Evolutionary conservation across 2,113 vertebrate species (phyloP).

Genomic region (Ammodytes marinus): DNA sequence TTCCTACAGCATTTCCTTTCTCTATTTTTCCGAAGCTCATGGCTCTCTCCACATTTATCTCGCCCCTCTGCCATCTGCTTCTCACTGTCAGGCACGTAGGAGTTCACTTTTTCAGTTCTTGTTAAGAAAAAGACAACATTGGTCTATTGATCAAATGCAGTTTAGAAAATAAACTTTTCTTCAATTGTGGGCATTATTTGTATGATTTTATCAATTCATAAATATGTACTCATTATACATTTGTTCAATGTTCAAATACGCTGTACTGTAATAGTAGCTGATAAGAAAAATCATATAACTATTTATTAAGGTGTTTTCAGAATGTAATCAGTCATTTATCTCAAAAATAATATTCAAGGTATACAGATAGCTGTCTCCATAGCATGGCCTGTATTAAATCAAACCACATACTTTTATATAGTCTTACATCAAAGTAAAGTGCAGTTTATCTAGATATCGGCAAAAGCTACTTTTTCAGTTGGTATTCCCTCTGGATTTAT

Average conservation of each 20-base stretch:
- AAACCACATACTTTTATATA: background rate
- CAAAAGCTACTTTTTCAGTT: background rate
- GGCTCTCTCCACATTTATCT: slow-evolving; percentile 5
- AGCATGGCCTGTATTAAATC: background rate
- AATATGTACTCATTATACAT: background rate
- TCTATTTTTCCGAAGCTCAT: slow-evolving; percentile 12
- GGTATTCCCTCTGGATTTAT: background rate
- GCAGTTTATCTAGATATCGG: background rate
- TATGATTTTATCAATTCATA: background rate
- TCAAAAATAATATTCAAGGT: background rate
- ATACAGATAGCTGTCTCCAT: background rate
- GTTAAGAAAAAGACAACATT: background rate
- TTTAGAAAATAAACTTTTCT: background rate
- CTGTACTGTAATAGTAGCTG: background rate
- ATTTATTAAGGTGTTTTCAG: background rate
- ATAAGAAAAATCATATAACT: background rate
- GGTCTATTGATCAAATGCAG: background rate
- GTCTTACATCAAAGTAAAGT: background rate
- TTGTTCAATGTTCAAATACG: background rate
- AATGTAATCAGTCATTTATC: background rate
- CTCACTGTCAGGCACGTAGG: background rate
- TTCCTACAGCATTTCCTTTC: slow-evolving; percentile 1
- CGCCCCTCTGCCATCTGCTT: slow-evolving; percentile 1
- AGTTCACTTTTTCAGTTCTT: slow-evolving; percentile 17
- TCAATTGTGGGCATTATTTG: background rate